These are phyloP conservation scores for Eurypyga helias DNA, from an alignment of 2,113 vertebrate genomes.

Conservation along the genomic window DNA sequence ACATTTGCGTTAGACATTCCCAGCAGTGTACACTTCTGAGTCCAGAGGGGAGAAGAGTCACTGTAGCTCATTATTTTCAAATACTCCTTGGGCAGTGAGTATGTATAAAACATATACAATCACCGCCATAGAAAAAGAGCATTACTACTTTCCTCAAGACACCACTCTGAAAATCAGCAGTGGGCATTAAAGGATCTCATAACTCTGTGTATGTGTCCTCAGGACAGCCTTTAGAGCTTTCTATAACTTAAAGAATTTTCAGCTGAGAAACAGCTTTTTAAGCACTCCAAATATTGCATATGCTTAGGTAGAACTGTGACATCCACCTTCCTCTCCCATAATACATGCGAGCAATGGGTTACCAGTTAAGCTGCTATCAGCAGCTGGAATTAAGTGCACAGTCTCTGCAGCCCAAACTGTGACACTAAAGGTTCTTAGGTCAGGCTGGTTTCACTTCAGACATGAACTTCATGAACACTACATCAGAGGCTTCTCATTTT, in stretches of 20 bases:
- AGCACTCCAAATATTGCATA: background rate
- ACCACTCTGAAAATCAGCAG: background rate
- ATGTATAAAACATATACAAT: background rate
- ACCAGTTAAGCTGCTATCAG: background rate
- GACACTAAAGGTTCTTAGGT: background rate
- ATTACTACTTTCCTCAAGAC: background rate
- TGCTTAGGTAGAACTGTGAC: background rate
- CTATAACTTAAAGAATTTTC: background rate
- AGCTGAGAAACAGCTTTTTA: background rate
- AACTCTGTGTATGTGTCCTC: background rate
- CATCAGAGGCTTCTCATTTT: background rate
- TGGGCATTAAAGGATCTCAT: background rate
- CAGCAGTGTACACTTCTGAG: background rate
- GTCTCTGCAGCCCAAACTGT: background rate
- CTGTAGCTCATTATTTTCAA: background rate
- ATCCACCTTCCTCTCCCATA: background rate
- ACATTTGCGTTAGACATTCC: background rate
- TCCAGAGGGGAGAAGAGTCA: background rate
- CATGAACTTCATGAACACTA: background rate
- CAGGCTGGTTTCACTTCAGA: background rate
- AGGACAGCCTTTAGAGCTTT: background rate
- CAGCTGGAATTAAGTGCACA: background rate
- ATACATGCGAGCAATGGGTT: background rate
- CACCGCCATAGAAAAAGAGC: background rate
- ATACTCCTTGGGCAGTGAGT: background rate